These are phyloP conservation scores for Campopleginae sp. DNA, from an alignment of 2,888 invertebrate genomes.

Conservation along the genomic window DNA sequence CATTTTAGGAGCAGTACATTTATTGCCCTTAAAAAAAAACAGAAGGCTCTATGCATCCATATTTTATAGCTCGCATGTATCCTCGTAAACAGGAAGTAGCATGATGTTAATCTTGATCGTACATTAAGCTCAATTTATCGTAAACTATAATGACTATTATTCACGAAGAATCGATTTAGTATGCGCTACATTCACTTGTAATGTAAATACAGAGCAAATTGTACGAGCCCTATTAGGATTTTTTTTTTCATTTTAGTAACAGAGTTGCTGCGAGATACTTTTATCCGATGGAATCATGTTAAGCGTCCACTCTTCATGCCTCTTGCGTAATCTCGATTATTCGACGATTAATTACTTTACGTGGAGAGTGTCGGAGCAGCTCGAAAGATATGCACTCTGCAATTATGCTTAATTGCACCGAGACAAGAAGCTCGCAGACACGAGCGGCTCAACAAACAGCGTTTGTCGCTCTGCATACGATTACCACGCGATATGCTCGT, in stretches of 20 bases:
- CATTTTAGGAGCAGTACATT: neutral
- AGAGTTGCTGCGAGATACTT: conserved; percentile 28
- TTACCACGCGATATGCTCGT: conserved; percentile 49
- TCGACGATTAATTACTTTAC: conserved; percentile 59
- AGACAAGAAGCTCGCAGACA: conserved; percentile 30
- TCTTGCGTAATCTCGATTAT: conserved; percentile 54
- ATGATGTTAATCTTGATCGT: conserved; percentile 59
- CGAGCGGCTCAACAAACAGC: conserved; percentile 13
- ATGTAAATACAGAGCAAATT: conserved; percentile 36
- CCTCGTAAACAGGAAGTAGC: conserved; percentile 65
- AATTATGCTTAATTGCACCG: conserved; percentile 61
- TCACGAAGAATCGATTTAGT: conserved; percentile 41
- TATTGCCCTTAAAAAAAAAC: neutral
- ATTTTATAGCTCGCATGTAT: conserved; percentile 13
- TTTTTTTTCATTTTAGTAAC: neutral
- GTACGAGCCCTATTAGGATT: conserved; percentile 3
- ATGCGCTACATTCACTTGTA: conserved; percentile 20
- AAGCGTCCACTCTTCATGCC: conserved; percentile 2
- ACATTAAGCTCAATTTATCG: conserved; percentile 62
- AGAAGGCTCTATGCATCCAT: neutral
- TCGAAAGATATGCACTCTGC: conserved; percentile 39
- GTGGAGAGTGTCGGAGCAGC: conserved; percentile 43
- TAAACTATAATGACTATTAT: conserved; percentile 47
- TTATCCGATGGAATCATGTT: conserved; percentile 29
- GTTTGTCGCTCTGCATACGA: conserved; percentile 38